Conservation (phyloP, 2,888 invertebrate genomes). For the Troilus luridus region DNA sequence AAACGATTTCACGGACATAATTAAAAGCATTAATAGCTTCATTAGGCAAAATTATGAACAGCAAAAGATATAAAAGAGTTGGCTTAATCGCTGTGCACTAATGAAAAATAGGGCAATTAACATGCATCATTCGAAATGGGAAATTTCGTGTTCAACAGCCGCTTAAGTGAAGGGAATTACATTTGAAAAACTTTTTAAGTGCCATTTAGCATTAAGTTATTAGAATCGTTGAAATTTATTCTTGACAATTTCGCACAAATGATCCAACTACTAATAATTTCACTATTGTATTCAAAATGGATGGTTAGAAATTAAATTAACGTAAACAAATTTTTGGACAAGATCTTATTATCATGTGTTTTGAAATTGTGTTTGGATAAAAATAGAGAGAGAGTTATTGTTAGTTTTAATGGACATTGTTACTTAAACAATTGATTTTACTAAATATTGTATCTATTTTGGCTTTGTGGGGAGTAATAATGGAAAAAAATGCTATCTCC, state of each 20-base stretch:
- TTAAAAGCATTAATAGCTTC: constrained; percentile 16
- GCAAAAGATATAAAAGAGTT: background rate
- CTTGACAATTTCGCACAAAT: background rate
- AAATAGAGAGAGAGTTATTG: too few species aligned
- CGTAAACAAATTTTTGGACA: too few species aligned
- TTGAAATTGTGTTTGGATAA: too few species aligned
- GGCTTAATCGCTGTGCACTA: background rate
- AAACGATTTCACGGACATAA: background rate
- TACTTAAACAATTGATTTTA: too few species aligned
- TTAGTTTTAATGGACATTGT: too few species aligned
- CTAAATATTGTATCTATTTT: too few species aligned
- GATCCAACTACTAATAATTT: background rate
- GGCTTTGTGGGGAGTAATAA: too few species aligned
- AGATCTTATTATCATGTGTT: too few species aligned
- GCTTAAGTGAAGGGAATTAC: background rate
- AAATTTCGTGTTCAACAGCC: constrained; percentile 16
- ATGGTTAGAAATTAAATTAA: background rate
- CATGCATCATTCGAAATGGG: constrained; percentile 5
- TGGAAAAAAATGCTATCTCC: background rate
- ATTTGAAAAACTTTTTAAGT: background rate
- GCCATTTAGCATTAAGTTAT: background rate
- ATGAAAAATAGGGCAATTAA: constrained; percentile 8
- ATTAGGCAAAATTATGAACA: background rate
- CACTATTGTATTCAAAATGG: background rate
- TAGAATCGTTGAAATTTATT: background rate